Evolutionary conservation across 2,113 vertebrate species (phyloP).

Genomic region (Sinocyclocheilus anshuiensis): DNA sequence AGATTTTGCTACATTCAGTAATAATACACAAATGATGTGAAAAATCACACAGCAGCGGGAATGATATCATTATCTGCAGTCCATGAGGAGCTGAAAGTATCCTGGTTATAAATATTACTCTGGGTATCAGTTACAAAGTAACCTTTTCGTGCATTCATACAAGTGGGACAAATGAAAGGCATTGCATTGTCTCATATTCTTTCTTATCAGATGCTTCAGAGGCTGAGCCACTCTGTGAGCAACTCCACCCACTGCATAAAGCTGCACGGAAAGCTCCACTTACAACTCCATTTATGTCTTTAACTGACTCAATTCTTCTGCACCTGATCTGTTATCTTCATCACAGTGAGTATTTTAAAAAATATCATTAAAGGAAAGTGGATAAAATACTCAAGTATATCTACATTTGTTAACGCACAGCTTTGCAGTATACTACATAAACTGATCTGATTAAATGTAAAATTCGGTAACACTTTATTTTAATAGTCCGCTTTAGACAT

Average conservation of each 20-base stretch:
- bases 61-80: slow-evolving; percentile 38
- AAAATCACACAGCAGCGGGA: not conserved
- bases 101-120: slow-evolving; percentile 51
- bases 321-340: not conserved
- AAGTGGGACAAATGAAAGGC: not conserved
- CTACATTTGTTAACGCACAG: not conserved
- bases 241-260: slow-evolving; percentile 38
- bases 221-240: slow-evolving; percentile 43
- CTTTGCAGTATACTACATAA: not conserved
- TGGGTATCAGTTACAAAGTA: slow-evolving; percentile 2
- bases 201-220: slow-evolving; percentile 48
- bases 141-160: not conserved
- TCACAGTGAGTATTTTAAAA: slow-evolving; percentile 42
- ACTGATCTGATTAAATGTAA: not conserved
- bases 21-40: slow-evolving; percentile 21
- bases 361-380: not conserved
- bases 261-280: slow-evolving; percentile 34
- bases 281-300: not conserved
- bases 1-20: slow-evolving; percentile 32
- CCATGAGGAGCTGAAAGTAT: slow-evolving; percentile 50
- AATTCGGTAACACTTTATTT: too few relatives aligned
- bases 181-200: not conserved
- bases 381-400: not conserved
- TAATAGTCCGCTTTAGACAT: too few relatives aligned
- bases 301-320: not conserved